These are phyloP conservation scores for Patiria miniata DNA, from an alignment of 35 echinoderm and acorn worm genomes.

Conservation along the genomic window DNA sequence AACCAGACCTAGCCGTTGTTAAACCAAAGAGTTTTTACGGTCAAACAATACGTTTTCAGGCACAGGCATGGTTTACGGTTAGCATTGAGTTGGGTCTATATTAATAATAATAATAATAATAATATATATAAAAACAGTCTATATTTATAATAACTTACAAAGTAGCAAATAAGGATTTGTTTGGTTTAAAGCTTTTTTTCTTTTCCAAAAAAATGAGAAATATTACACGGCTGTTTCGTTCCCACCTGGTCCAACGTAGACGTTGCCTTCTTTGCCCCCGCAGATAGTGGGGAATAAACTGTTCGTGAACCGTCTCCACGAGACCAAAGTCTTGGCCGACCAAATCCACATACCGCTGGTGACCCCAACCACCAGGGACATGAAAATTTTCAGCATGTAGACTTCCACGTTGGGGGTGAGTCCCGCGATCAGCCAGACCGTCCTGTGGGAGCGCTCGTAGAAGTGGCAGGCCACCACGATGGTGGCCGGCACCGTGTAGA, in stretches of 20 bases:
- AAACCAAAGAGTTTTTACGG: too few relatives aligned
- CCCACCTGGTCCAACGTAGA: slow-evolving; percentile 39
- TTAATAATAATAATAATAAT: slow-evolving; percentile 23
- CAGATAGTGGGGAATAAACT: slow-evolving; percentile 71
- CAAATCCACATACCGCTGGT: slow-evolving; percentile 99
- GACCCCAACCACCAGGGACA: slow-evolving; percentile 94
- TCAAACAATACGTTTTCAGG: neutral
- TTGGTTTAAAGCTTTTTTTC: neutral
- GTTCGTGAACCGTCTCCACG: slow-evolving; percentile 83
- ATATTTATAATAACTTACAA: slow-evolving; percentile 34
- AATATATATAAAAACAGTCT: slow-evolving; percentile 24
- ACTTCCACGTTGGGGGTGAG: slow-evolving; percentile 87
- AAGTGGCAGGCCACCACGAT: slow-evolving; percentile 92
- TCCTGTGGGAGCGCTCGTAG: slow-evolving; percentile 84
- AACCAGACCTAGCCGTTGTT: too few relatives aligned
- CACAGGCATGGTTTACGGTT: neutral
- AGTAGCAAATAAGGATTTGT: slow-evolving; percentile 9
- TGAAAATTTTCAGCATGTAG: slow-evolving; percentile 98
- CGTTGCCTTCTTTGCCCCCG: slow-evolving; percentile 46
- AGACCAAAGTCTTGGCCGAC: slow-evolving; percentile 91
- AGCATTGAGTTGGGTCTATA: slow-evolving; percentile 25
- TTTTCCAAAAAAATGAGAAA: neutral
- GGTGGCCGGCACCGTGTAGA: slow-evolving; percentile 92
- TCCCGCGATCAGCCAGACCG: slow-evolving; percentile 56
- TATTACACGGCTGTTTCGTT: slow-evolving; percentile 83